Evolutionary conservation across 2,113 vertebrate genomes (phyloP).

Genomic region (Noctilio leporinus): DNA sequence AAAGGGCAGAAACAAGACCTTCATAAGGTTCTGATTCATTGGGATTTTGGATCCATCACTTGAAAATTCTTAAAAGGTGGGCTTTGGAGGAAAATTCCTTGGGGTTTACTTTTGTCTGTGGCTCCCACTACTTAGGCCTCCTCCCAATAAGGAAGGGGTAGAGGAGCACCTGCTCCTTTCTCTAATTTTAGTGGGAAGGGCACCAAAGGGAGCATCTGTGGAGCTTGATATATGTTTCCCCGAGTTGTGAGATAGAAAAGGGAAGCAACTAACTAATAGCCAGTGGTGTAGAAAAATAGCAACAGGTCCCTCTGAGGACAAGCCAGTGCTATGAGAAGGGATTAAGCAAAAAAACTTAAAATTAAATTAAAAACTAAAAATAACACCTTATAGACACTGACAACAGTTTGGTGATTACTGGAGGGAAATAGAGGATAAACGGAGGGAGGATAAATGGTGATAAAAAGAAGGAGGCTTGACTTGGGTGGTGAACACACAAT

Average conservation of each 20-base stretch:
- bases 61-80: neutral
- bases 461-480: too few relatives aligned
- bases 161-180: neutral
- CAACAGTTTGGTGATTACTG: too few relatives aligned
- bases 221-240: neutral
- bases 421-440: too few relatives aligned
- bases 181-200: neutral
- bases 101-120: neutral
- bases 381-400: too few relatives aligned
- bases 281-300: too few relatives aligned
- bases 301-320: neutral
- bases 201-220: neutral
- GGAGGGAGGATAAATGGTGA: too few relatives aligned
- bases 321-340: neutral
- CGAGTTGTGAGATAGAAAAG: neutral
- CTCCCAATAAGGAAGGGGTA: neutral
- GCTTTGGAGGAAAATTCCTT: neutral
- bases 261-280: too few relatives aligned
- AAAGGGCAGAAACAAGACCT: neutral
- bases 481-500: too few relatives aligned
- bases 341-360: neutral
- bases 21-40: neutral
- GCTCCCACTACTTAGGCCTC: neutral
- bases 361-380: too few relatives aligned
- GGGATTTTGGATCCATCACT: neutral